Evolutionary conservation across 2,113 vertebrate species (phyloP).

Genomic region (Pogona vitticeps): DNA sequence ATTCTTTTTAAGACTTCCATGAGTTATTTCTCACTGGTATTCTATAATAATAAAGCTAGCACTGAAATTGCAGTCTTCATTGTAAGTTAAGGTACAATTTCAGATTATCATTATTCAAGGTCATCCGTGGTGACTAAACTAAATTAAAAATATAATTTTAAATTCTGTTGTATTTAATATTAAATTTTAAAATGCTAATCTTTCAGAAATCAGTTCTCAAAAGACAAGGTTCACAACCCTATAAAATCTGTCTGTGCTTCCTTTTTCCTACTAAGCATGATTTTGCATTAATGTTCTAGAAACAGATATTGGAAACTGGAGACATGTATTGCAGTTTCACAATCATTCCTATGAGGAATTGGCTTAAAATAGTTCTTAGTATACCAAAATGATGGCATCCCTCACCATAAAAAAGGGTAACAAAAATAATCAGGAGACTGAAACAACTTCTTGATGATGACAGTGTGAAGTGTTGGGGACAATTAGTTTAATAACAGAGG

Average conservation of each 20-base stretch:
- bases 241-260: not conserved
- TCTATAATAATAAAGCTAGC: conserved; percentile 32
- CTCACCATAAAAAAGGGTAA: too few species aligned
- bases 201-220: conserved; percentile 35
- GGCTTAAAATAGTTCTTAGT: not conserved
- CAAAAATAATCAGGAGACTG: too few species aligned
- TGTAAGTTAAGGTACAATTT: conserved; percentile 48
- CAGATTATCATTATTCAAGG: conserved; percentile 44
- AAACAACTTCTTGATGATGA: too few species aligned
- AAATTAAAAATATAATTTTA: conserved; percentile 52
- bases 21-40: conserved; percentile 15
- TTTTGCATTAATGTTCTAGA: not conserved
- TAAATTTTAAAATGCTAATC: conserved; percentile 49
- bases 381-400: too few species aligned
- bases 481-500: too few species aligned
- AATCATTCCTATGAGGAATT: too few species aligned
- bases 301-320: not conserved
- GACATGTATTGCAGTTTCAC: too few species aligned
- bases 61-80: conserved; percentile 47
- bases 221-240: not conserved
- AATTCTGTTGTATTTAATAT: conserved; percentile 52
- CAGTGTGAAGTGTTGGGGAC: too few species aligned
- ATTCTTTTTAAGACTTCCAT: conserved; percentile 9
- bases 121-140: conserved; percentile 53
- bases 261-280: not conserved